A percentile compares a stretch with the other conserved stretches of the same genome.
These are phyloP conservation scores for Sipha flava DNA, from an alignment of 1,140 invertebrate genomes.

Conservation along the genomic window DNA sequence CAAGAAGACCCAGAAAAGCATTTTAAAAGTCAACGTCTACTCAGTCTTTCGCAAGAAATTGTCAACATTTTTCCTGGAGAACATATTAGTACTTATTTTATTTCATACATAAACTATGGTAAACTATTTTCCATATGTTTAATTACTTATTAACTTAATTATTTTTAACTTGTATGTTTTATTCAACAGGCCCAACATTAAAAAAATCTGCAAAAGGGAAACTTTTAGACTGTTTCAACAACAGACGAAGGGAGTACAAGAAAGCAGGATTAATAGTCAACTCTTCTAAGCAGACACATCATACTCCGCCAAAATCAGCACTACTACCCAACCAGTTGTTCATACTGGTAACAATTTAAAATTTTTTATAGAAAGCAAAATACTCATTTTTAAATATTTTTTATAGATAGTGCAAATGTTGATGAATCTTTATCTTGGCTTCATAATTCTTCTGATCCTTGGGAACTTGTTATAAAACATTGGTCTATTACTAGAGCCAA, in stretches of 20 bases:
- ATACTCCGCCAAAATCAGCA: neutral
- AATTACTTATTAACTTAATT: neutral
- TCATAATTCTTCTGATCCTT: neutral
- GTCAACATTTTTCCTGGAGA: neutral
- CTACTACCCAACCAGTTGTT: neutral
- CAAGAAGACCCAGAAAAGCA: neutral
- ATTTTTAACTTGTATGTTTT: neutral
- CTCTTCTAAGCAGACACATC: neutral
- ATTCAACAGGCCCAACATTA: neutral
- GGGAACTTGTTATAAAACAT: neutral
- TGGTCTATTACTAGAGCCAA: neutral
- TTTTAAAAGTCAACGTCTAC: neutral
- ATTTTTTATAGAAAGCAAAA: neutral
- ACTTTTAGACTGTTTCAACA: neutral
- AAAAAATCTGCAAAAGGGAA: neutral
- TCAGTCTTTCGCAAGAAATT: neutral
- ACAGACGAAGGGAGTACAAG: neutral
- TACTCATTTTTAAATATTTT: neutral
- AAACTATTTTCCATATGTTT: neutral
- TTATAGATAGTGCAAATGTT: neutral
- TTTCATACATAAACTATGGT: neutral
- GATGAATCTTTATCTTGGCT: neutral
- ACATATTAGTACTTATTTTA: neutral
- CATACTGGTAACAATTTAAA: neutral
- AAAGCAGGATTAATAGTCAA: neutral